Percentiles rank a stretch among this genome's conserved stretches.
Conservation (phyloP, 2,888 invertebrate species). For the Osmoderma eremita region DNA sequence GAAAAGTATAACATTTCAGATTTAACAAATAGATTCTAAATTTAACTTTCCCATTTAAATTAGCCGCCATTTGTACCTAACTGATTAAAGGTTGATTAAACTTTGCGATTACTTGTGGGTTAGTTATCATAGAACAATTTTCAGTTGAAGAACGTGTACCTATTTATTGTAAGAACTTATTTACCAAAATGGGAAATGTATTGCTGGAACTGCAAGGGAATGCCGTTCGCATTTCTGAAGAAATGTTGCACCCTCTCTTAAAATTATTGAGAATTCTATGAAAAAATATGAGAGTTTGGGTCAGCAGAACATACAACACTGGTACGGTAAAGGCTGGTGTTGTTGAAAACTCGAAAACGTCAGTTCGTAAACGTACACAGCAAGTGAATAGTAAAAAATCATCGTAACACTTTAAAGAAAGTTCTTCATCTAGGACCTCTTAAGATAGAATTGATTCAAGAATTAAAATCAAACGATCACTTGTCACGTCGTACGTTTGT, state of each 20-base stretch:
- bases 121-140: neutral
- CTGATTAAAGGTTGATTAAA: neutral
- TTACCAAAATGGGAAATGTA: neutral
- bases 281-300: neutral
- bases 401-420: neutral
- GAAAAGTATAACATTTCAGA: too few relatives aligned
- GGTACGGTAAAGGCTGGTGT: neutral
- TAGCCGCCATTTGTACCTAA: neutral
- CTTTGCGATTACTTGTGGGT: constrained; percentile 1
- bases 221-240: neutral
- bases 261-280: neutral
- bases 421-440: neutral
- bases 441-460: neutral
- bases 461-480: constrained; percentile 4
- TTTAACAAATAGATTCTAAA: too few relatives aligned
- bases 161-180: neutral
- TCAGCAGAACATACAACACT: neutral
- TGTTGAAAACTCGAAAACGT: neutral
- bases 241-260: neutral
- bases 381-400: neutral
- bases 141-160: neutral
- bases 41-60: neutral
- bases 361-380: neutral
- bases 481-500: neutral
- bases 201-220: neutral